Conservation (phyloP, 30 jellyfish, hydroid and myxozoan species). For the Aurelia aurita region DNA sequence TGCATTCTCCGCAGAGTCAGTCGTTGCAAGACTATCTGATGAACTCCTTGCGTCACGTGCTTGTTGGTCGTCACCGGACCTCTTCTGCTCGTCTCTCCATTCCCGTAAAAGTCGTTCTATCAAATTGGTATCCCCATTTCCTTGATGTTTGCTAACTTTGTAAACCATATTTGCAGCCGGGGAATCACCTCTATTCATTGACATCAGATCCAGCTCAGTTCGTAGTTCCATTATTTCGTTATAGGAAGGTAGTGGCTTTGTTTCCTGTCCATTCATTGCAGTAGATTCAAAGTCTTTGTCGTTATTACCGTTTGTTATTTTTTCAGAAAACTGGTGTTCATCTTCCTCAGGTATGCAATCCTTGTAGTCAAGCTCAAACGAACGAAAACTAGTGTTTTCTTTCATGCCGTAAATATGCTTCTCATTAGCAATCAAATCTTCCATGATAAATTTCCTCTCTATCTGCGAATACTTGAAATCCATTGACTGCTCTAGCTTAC, state of each 20-base stretch:
- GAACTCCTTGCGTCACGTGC: conserved; percentile 30
- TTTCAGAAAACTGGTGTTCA: too few relatives aligned
- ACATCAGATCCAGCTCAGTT: not conserved
- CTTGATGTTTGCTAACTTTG: not conserved
- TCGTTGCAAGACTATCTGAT: conserved; percentile 62
- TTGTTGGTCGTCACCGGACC: not conserved
- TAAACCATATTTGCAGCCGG: not conserved
- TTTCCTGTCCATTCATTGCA: not conserved
- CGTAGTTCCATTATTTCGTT: conserved; percentile 39
- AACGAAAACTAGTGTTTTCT: not conserved
- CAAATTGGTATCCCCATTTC: not conserved
- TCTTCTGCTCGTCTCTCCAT: conserved; percentile 50
- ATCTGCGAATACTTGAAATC: not conserved
- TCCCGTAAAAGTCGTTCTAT: conserved; percentile 15
- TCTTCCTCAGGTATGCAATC: too few relatives aligned
- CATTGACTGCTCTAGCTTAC: not conserved
- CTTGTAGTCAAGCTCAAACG: too few relatives aligned
- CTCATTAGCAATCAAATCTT: not conserved
- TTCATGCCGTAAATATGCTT: not conserved
- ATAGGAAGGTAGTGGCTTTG: conserved; percentile 34
- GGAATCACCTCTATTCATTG: not conserved
- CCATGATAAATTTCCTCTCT: not conserved
- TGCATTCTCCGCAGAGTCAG: conserved; percentile 49
- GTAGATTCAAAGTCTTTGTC: not conserved
- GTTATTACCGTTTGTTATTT: not conserved